Percentiles rank a stretch among this genome's conserved stretches.
Evolutionary conservation across 2,797 vertebrate species (phyloP).

Genomic region (Gadopsis marmoratus): DNA sequence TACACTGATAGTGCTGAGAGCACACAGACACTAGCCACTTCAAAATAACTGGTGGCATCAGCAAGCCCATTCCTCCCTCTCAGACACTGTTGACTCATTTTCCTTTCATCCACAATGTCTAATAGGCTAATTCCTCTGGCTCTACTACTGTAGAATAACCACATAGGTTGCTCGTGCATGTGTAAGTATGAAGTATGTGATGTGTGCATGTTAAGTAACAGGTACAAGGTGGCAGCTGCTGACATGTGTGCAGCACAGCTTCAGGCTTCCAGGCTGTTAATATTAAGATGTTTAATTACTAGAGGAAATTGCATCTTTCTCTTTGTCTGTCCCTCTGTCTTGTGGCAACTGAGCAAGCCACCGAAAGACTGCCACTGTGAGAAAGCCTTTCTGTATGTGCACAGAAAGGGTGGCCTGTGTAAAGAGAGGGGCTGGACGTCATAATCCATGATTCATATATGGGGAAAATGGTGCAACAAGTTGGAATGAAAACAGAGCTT

Average conservation of each 20-base stretch:
- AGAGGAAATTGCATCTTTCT: slow-evolving; percentile 37
- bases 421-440: neutral
- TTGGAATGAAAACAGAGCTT: slow-evolving; percentile 11
- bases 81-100: slow-evolving; percentile 31
- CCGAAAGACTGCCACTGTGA: neutral
- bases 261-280: slow-evolving; percentile 39
- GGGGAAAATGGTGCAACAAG: neutral
- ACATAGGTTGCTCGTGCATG: slow-evolving; percentile 5
- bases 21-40: slow-evolving; percentile 33
- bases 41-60: slow-evolving; percentile 39
- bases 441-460: slow-evolving; percentile 12
- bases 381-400: neutral
- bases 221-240: slow-evolving; percentile 33
- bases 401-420: neutral
- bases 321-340: slow-evolving; percentile 17
- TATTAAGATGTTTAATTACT: slow-evolving; percentile 50
- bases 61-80: slow-evolving; percentile 40
- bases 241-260: slow-evolving; percentile 43
- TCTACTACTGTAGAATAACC: neutral
- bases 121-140: slow-evolving; percentile 40
- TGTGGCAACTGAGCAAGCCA: slow-evolving; percentile 5
- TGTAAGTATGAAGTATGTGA: slow-evolving; percentile 17
- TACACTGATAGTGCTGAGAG: slow-evolving; percentile 32
- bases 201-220: slow-evolving; percentile 32
- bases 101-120: slow-evolving; percentile 26